A percentile compares a stretch with the other conserved stretches of the same genome.
These are phyloP conservation scores for Drusus annulatus DNA, from an alignment of 1,140 invertebrate genomes.

Conservation along the genomic window DNA sequence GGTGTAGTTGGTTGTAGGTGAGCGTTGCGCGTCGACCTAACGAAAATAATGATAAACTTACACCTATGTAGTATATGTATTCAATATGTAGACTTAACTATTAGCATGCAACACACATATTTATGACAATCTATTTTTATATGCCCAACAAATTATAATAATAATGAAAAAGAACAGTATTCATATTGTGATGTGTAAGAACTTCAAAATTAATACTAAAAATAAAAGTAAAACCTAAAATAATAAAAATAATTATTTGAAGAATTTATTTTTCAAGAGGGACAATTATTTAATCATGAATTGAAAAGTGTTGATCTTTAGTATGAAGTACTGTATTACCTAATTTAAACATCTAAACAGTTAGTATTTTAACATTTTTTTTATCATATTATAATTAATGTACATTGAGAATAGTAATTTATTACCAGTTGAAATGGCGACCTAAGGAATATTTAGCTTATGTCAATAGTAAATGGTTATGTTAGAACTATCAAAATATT, in stretches of 20 bases:
- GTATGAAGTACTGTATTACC: constrained; percentile 17
- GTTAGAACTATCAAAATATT: constrained; percentile 52
- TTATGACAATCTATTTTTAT: neutral
- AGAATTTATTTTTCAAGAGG: neutral
- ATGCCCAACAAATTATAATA: neutral
- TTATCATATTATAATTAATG: constrained; percentile 41
- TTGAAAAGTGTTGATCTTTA: neutral
- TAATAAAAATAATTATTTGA: neutral
- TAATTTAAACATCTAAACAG: constrained; percentile 36
- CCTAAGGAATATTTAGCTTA: constrained; percentile 41
- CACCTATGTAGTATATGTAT: neutral
- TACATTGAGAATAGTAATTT: constrained; percentile 45
- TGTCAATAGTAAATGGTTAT: constrained; percentile 38
- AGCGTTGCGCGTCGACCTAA: neutral
- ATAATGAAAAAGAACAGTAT: neutral
- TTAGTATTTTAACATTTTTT: no score
- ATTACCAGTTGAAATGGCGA: constrained; percentile 47
- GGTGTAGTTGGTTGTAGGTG: neutral
- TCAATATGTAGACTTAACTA: constrained; percentile 30
- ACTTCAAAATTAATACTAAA: constrained; percentile 6
- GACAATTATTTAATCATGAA: no score
- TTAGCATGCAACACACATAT: constrained; percentile 26
- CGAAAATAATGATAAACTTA: no score
- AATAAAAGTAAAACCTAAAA: constrained; percentile 22
- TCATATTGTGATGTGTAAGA: constrained; percentile 11